phyloP scores from a whole-genome alignment of 92 coral and sea anemone species.

The Bergia puertoricense region DNA sequence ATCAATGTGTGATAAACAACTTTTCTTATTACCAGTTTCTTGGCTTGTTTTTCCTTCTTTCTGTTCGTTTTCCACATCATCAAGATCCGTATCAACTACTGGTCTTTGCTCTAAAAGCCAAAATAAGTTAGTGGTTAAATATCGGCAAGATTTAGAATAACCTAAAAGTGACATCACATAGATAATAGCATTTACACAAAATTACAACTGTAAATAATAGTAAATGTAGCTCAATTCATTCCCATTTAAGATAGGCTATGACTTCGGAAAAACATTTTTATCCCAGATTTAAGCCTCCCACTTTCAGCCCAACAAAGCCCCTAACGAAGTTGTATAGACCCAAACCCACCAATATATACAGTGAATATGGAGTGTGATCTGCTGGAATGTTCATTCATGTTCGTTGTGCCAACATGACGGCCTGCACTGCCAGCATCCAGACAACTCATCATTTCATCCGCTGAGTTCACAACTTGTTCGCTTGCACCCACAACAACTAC shows the following conservation, averaged over 20 bases:
- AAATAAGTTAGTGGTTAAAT: neutral
- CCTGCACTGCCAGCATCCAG: constrained; percentile 93
- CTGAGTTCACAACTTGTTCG: constrained; percentile 77
- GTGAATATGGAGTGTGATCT: constrained; percentile 98
- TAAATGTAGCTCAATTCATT: no score
- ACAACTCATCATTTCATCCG: constrained; percentile 97
- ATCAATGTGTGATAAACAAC: neutral
- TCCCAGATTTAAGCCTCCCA: no score
- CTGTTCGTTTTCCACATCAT: constrained; percentile 25
- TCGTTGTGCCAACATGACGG: constrained; percentile 89
- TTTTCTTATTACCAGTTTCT: constrained; percentile 42
- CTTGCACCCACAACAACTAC: constrained; percentile 94
- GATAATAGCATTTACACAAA: no score
- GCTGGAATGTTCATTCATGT: constrained; percentile 98
- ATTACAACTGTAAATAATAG: no score
- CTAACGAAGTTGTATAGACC: no score
- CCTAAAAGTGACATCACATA: no score
- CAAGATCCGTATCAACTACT: constrained; percentile 54
- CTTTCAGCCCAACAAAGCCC: no score
- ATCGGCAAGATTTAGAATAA: no score
- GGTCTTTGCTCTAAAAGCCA: constrained; percentile 68
- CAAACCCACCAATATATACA: constrained; percentile 80
- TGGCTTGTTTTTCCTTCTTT: constrained; percentile 50
- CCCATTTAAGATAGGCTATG: no score
- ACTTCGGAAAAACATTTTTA: no score